These are phyloP conservation scores for Ceratothoa steindachneri DNA, from an alignment of 2,888 invertebrate species.

Conservation along the genomic window DNA sequence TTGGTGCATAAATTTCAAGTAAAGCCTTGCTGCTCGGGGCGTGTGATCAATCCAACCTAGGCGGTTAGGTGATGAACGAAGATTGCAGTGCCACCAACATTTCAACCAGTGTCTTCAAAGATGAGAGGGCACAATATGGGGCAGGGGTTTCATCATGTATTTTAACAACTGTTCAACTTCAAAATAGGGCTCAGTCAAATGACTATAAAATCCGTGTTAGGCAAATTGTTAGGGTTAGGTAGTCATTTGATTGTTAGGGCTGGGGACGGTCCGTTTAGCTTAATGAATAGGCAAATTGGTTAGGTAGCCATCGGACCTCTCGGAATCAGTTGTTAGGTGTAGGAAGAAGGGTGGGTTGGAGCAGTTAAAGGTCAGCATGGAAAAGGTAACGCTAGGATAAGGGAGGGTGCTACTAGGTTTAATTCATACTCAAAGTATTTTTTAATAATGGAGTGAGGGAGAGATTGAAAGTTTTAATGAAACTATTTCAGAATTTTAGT, in stretches of 20 bases:
- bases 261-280: not conserved
- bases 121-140: not conserved
- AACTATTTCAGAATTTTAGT: not conserved
- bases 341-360: constrained; percentile 5
- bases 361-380: not conserved
- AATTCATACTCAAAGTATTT: not conserved
- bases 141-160: not conserved
- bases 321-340: not conserved
- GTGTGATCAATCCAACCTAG: not conserved
- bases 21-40: not conserved
- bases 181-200: not conserved
- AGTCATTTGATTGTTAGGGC: not conserved
- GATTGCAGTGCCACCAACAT: not conserved
- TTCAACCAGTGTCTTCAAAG: not conserved
- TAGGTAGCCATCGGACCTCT: not conserved
- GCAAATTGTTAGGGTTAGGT: constrained; percentile 6
- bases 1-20: not conserved
- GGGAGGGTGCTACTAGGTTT: constrained; percentile 12
- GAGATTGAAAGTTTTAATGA: not conserved
- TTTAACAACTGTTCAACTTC: not conserved
- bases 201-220: not conserved
- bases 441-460: not conserved
- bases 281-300: not conserved
- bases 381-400: not conserved
- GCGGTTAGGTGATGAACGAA: not conserved